Evolutionary conservation across 1,140 invertebrate genomes (phyloP).

Genomic region (Phthorimaea operculella): DNA sequence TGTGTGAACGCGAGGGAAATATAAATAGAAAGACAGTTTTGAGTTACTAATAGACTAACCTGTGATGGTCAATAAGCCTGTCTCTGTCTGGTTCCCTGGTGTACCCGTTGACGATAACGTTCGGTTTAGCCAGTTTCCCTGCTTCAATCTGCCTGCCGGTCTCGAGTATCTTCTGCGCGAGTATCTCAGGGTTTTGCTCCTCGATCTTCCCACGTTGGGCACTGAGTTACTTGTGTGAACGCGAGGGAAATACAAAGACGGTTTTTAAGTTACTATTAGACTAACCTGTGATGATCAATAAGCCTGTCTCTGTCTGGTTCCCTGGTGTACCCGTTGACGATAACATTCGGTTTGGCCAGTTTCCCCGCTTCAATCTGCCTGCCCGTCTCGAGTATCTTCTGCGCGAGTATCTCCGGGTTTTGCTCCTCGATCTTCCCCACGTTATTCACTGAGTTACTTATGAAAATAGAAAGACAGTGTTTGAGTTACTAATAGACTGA

Average conservation of each 20-base stretch:
- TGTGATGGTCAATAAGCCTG: no score
- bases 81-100: constrained; percentile 5
- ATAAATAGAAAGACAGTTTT: no score
- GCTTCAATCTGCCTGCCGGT: constrained; percentile 89
- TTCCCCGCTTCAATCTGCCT: constrained; percentile 87
- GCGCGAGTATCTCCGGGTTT: constrained; percentile 88
- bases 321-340: constrained; percentile 58
- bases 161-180: constrained; percentile 90
- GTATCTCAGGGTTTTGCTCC: constrained; percentile 89
- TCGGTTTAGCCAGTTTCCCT: constrained; percentile 71
- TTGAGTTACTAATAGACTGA: no score
- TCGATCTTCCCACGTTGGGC: constrained; percentile 90
- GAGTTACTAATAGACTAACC: no score
- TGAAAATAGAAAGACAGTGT: no score
- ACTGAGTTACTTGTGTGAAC: constrained; percentile 93
- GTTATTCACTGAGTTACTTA: no score
- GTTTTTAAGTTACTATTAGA: no score
- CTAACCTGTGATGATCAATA: constrained; percentile 31
- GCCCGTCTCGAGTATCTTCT: constrained; percentile 90
- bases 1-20: no score
- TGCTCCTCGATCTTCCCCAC: constrained; percentile 91
- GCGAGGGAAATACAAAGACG: no score
- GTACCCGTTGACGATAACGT: constrained; percentile 42
- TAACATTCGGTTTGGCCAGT: constrained; percentile 61
- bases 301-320: constrained; percentile 35